These are phyloP conservation scores for Psilopogon haemacephalus DNA, from an alignment of 2,113 vertebrate species.

Conservation along the genomic window DNA sequence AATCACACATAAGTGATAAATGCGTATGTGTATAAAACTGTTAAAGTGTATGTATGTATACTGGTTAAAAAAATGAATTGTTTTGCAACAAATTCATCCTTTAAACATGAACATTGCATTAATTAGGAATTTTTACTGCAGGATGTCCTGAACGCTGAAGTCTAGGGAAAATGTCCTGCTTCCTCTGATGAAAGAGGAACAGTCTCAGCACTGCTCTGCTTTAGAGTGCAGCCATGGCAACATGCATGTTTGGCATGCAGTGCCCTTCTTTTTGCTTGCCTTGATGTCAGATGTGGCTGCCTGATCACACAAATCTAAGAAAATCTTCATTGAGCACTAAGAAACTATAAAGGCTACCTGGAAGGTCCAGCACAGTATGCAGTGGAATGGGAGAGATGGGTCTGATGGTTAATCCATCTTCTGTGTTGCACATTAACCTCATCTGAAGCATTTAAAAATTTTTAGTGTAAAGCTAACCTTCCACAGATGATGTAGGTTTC, in stretches of 20 bases:
- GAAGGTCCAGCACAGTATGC: background rate
- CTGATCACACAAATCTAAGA: background rate
- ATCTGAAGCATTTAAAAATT: background rate
- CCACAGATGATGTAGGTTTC: background rate
- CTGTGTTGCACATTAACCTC: background rate
- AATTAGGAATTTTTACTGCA: background rate
- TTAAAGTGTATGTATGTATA: background rate
- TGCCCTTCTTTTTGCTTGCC: background rate
- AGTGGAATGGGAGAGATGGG: background rate
- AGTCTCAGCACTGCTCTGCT: background rate
- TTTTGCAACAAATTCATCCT: background rate
- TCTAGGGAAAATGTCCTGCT: background rate
- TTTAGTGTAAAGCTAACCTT: background rate
- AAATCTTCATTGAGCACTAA: background rate
- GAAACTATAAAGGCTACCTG: background rate
- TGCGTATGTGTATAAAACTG: background rate
- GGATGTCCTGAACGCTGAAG: background rate
- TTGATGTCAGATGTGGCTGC: background rate
- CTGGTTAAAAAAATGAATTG: background rate
- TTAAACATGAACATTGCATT: rapidly evolving
- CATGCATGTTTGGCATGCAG: rapidly evolving
- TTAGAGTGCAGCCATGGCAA: background rate
- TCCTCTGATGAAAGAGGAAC: background rate
- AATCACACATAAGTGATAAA: background rate
- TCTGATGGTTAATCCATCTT: background rate